Base-by-base conservation (phyloP, 2,888 invertebrate genomes). In the Germaria angustata region DNA sequence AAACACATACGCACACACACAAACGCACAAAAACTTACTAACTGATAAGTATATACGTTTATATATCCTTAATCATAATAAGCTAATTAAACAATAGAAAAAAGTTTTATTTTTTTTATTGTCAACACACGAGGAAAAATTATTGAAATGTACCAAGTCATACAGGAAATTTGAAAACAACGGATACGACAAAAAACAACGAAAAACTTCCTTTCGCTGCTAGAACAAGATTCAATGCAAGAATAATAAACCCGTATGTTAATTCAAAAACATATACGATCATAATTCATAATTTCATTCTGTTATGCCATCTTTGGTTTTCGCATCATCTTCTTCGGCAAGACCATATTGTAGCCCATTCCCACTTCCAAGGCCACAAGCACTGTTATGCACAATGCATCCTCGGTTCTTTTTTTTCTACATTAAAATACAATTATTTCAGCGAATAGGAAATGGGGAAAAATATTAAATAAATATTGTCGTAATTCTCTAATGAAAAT, bases 101-200 rank as follows among this genome's bases (percentile, higher is more conserved):
- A 28, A 28, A 28, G n/a, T n/a, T n/a, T n/a, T 28, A 28, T 28
- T 36, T 75, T 34, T 51, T 34, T 4, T 63, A 24, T 24, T 36
- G 34, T 9, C 24, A 46, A 39, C 17, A 15, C 17, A 63, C 13
- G 17, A 59, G 17, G 11, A 41, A 61, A 39, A 46, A 72, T 75
- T 73, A 61, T 69, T 73, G 39, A 79, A 84, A 66, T 77, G 65
- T 80, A 79, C 76, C 44, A 73, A 81, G 84, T 75, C 79, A 80
- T 78, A 85, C 85, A 81, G 85, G 85, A 85, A 76, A 81, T 84
- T 84, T 72, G 61, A 79, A 69, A 80, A 84, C 81, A 81, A 81
- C 84, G 84, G 84, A 85, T 72, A 81, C 84, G 85, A 81, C 80
- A 82, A 77, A 82, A 84, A 83, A 80, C 73, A 82, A 78, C 59